These are phyloP conservation scores for Nemurella pictetii DNA, from an alignment of 2,888 invertebrate genomes.

Conservation along the genomic window DNA sequence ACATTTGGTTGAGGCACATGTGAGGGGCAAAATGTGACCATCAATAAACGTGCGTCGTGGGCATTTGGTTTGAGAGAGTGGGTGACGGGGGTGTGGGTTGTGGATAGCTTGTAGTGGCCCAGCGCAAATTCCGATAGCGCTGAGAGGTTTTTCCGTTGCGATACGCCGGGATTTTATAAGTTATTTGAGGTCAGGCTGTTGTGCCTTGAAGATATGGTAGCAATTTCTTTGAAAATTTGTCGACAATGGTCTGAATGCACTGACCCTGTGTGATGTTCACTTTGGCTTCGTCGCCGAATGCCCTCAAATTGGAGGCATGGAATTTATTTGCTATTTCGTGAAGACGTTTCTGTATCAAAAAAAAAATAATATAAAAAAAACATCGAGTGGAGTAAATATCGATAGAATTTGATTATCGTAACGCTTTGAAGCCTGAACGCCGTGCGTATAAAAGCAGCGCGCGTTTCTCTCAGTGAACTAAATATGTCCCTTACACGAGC, in stretches of 20 bases:
- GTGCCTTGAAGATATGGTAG: not conserved
- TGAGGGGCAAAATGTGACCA: not conserved
- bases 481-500: not conserved
- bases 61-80: not conserved
- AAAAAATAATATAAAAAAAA: not conserved
- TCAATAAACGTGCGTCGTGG: not conserved
- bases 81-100: too few relatives aligned
- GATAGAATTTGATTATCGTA: not conserved
- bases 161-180: not conserved
- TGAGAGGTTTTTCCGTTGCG: not conserved
- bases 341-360: not conserved
- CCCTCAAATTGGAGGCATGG: not conserved
- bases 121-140: not conserved
- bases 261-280: not conserved
- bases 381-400: too few relatives aligned
- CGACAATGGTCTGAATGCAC: not conserved
- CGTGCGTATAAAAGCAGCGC: not conserved
- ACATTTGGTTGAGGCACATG: not conserved
- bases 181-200: not conserved
- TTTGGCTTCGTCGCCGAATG: not conserved
- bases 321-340: not conserved
- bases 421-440: not conserved
- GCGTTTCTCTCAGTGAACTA: not conserved
- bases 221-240: not conserved
- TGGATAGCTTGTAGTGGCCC: not conserved